These are phyloP conservation scores for Gymnothorax reevesii DNA, from an alignment of 2,797 vertebrate species.

Conservation along the genomic window DNA sequence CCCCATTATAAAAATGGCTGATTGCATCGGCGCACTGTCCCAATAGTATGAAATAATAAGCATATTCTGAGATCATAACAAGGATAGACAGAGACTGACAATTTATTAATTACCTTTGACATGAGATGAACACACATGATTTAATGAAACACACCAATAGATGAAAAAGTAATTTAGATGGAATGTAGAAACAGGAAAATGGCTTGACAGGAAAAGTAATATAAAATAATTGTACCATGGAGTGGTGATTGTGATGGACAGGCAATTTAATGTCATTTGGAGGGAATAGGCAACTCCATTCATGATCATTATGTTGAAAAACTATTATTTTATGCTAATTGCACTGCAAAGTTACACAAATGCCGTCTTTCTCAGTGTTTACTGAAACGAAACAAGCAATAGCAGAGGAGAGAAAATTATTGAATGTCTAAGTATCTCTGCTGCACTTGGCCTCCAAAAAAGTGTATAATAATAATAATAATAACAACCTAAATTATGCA, in stretches of 20 bases:
- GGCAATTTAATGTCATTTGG: not conserved
- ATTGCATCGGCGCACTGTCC: not conserved
- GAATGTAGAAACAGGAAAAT: not conserved
- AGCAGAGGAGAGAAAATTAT: not conserved
- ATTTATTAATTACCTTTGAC: not conserved
- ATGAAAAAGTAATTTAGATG: not conserved
- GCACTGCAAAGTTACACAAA: not conserved
- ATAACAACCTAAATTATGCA: not conserved
- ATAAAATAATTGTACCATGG: not conserved
- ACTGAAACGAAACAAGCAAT: not conserved
- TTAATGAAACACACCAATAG: not conserved
- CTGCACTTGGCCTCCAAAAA: not conserved
- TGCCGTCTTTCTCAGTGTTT: not conserved
- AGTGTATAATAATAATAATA: not conserved
- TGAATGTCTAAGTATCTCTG: not conserved
- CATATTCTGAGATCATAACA: not conserved
- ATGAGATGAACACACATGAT: not conserved
- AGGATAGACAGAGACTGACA: not conserved
- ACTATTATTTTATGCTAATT: too few species aligned
- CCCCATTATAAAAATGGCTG: not conserved
- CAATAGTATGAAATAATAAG: not conserved
- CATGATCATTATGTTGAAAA: too few species aligned
- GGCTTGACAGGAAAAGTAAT: not conserved
- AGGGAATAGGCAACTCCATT: not conserved
- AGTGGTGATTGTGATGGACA: not conserved